phyloP scores from a whole-genome alignment of 2,888 invertebrate species.

The Melanophora roralis region DNA sequence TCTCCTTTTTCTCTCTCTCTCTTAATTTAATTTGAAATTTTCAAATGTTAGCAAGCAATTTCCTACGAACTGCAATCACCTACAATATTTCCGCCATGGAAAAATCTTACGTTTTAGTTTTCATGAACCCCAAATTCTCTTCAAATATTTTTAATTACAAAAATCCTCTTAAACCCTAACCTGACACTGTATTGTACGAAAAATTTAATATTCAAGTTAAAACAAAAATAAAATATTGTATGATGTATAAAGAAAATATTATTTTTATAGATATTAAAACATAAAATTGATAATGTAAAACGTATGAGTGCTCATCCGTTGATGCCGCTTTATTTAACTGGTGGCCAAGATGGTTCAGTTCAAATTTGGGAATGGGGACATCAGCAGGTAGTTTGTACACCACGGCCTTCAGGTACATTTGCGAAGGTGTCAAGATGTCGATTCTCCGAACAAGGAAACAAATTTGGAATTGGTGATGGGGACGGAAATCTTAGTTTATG shows the following conservation, averaged over 20 bases:
- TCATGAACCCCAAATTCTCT: no score
- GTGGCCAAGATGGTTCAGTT: constrained; percentile 97
- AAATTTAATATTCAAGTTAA: no score
- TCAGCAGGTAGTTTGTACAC: constrained; percentile 91
- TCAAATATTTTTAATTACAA: no score
- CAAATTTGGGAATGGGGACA: constrained; percentile 99
- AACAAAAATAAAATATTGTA: no score
- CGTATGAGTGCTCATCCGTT: constrained; percentile 97
- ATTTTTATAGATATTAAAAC: constrained; percentile 87
- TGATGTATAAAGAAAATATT: constrained; percentile 17
- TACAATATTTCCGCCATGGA: no score
- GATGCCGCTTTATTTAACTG: constrained; percentile 95
- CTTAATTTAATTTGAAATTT: no score
- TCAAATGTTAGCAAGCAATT: no score
- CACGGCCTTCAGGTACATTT: constrained; percentile 95
- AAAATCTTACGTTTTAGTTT: no score
- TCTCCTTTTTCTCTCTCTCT: no score
- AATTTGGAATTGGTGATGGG: constrained; percentile 98
- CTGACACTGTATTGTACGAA: no score
- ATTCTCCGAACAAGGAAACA: constrained; percentile 97
- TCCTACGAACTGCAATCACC: no score
- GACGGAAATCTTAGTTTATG: constrained; percentile 98
- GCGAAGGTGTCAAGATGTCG: constrained; percentile 97
- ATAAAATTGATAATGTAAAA: constrained; percentile 95
- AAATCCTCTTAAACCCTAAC: no score